Evolutionary conservation across 2,113 vertebrate genomes (phyloP).

Genomic region (Indri indri): DNA sequence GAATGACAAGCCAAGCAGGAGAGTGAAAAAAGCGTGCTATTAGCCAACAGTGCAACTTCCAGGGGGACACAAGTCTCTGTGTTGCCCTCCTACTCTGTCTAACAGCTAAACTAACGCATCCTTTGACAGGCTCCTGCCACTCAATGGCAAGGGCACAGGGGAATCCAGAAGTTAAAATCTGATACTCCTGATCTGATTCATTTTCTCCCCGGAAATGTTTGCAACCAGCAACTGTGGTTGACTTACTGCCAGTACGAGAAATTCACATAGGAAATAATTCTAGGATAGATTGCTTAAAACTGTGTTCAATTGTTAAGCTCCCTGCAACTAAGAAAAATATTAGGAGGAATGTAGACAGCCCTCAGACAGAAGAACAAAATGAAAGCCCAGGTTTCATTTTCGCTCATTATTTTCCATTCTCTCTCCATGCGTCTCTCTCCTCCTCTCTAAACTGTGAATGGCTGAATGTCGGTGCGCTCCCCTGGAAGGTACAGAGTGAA

Average conservation of each 20-base stretch:
- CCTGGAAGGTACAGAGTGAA: slow-evolving; percentile 84
- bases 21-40: slow-evolving; percentile 86
- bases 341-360: rapidly evolving
- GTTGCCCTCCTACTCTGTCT: not conserved
- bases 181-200: slow-evolving; percentile 52
- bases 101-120: not conserved
- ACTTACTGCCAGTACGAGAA: not conserved
- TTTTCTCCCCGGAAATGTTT: slow-evolving; percentile 56
- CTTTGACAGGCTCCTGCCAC: not conserved
- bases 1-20: slow-evolving; percentile 80
- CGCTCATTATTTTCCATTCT: not conserved
- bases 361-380: slow-evolving; percentile 14
- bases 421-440: not conserved
- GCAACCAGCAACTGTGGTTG: not conserved
- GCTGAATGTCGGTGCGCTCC: slow-evolving; percentile 26
- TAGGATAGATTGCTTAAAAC: slow-evolving; percentile 18
- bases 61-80: slow-evolving; percentile 72
- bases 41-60: slow-evolving; percentile 87
- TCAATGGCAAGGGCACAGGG: slow-evolving; percentile 44
- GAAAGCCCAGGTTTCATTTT: slow-evolving; percentile 10
- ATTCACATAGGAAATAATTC: not conserved
- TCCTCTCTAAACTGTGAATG: not conserved
- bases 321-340: not conserved
- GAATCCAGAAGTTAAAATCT: slow-evolving; percentile 60
- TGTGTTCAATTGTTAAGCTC: not conserved